Conservation (phyloP, 1,140 invertebrate species). For the Globodera rostochiensis region DNA sequence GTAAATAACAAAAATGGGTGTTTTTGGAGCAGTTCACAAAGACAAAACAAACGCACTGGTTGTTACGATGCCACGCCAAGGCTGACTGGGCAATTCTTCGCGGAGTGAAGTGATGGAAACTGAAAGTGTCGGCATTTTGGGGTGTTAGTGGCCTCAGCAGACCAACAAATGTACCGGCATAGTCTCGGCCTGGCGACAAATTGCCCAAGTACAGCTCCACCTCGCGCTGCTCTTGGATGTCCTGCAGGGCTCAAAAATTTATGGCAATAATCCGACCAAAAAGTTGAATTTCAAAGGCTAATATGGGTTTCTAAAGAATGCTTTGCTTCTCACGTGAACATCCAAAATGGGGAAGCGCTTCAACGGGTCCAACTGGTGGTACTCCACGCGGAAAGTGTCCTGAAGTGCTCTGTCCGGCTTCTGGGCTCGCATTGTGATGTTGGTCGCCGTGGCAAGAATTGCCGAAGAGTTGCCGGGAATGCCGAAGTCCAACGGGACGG, state of each 20-base stretch:
- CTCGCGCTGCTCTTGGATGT: conserved; percentile 60
- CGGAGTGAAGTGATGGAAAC: conserved; percentile 54
- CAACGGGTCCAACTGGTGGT: conserved; percentile 54
- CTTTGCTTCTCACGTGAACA: conserved; percentile 32
- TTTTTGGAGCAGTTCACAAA: not conserved
- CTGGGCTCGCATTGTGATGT: conserved; percentile 55
- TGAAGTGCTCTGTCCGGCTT: conserved; percentile 54
- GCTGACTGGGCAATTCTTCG: conserved; percentile 51
- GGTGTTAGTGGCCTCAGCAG: not conserved
- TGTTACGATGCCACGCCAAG: conserved; percentile 58
- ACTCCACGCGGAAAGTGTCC: conserved; percentile 54
- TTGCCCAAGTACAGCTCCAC: conserved; percentile 63
- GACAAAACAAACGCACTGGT: conserved; percentile 51
- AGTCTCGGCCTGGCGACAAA: conserved; percentile 60
- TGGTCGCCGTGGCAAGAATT: conserved; percentile 43
- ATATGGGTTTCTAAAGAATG: not conserved
- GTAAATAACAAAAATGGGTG: not conserved
- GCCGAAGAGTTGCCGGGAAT: conserved; percentile 26
- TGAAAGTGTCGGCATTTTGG: not conserved
- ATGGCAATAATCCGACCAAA: not conserved
- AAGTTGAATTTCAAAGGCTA: no score
- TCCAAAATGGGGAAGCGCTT: conserved; percentile 61
- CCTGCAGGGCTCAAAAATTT: not conserved
- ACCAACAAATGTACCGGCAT: conserved; percentile 28
- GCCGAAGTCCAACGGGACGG: conserved; percentile 53